Base-by-base conservation (phyloP, 2,888 invertebrate genomes). In the Sympetrum striolatum region DNA sequence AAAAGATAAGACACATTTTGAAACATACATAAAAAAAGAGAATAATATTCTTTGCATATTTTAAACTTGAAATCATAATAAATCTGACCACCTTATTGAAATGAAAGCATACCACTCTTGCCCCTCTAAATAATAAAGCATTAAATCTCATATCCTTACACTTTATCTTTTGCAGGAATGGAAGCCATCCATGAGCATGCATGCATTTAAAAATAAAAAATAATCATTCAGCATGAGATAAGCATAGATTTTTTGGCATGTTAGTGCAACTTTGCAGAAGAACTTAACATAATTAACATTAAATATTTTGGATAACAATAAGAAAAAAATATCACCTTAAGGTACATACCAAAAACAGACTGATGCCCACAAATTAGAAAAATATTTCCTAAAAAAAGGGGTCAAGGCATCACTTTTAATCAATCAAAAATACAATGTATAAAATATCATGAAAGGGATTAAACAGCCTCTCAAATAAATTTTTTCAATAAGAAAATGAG, bases 341-440 rank as follows among this genome's bases (percentile, higher is more conserved):
- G 60, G 86, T 86, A 86, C 86, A 86, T 86, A 86, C 86, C 86
- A 86, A 86, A 82, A 86, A 86, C 58, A 64, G 60, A 64, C 86
- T 86, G 86, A 86, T 86, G 86, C 86, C 86, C 86, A 86, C 86
- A 86, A 86, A 86, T 86, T 86, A 86, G 86, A 86, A 86, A 86
- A 86, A 86, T 86, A 86, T 86, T 64, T 86, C 86, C 86, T 86
- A 86, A 86, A 86, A 86, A 86, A 86, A 86, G 86, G 86, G 86
- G 58, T 86, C 60, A 86, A 86, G 86, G 86, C 86, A 86, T 86
- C 86, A 86, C 64, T 86, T 86, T 86, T 64, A 86, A 86, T 86
- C 86, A 86, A 86, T 86, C 86, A 86, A 86, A 86, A 86, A 86
- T 64, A 86, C 86, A 86, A 86, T 86, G 60, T 60, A 86, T 60